These are phyloP conservation scores for Lophotis ruficrista DNA, from an alignment of 2,113 vertebrate species.

Conservation along the genomic window DNA sequence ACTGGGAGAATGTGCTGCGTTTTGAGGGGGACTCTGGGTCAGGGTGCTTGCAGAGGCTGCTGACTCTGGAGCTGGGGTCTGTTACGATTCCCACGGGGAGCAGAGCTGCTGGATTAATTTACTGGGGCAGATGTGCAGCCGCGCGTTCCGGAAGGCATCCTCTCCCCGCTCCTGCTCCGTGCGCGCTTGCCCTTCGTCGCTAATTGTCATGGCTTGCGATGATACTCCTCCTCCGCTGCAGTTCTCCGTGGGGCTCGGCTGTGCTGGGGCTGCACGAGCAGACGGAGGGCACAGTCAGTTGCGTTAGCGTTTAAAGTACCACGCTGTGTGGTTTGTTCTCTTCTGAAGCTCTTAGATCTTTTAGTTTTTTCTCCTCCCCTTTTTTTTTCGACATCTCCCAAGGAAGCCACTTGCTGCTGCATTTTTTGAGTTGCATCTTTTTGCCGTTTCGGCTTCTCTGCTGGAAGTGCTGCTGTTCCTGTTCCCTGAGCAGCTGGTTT, in stretches of 20 bases:
- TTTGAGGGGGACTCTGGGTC: neutral
- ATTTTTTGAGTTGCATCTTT: neutral
- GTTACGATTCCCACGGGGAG: neutral
- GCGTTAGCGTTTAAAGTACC: rapidly evolving
- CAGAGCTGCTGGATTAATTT: neutral
- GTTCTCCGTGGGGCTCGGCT: neutral
- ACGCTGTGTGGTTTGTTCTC: neutral
- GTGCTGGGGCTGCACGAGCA: neutral
- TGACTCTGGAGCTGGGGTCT: neutral
- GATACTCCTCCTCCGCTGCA: too few species aligned
- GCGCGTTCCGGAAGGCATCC: neutral
- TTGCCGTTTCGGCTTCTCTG: neutral
- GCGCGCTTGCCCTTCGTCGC: neutral
- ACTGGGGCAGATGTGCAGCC: neutral
- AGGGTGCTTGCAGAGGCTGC: neutral
- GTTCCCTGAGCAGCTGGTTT: neutral
- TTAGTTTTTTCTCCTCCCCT: neutral
- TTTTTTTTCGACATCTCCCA: neutral
- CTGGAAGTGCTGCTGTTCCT: neutral
- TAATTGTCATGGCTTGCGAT: too few species aligned
- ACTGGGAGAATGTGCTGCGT: rapidly evolving
- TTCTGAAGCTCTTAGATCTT: neutral
- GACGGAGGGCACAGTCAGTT: neutral
- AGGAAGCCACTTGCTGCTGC: neutral
- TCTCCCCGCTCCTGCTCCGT: neutral